A percentile compares a stretch with the other conserved stretches of the same genome.
Evolutionary conservation across 1,140 invertebrate genomes (phyloP).

Genomic region (Tetragonula clypearis): DNA sequence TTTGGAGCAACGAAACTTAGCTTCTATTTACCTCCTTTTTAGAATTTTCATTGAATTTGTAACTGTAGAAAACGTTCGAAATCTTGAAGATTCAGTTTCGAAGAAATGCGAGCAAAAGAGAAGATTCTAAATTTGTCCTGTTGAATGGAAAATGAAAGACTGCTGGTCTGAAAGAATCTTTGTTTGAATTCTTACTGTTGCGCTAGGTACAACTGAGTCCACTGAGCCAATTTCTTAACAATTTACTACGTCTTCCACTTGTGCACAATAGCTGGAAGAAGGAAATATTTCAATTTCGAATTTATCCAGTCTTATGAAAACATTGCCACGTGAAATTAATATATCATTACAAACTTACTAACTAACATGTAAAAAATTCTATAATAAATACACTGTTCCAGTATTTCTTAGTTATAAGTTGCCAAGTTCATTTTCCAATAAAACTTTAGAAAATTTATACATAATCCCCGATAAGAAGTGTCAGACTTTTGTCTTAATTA

Average conservation of each 20-base stretch:
- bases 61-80: no score
- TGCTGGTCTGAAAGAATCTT: not conserved
- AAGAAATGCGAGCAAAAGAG: not conserved
- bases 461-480: not conserved
- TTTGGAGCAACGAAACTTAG: not conserved
- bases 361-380: no score
- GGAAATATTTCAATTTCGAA: not conserved
- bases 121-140: not conserved
- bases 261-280: not conserved
- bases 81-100: no score
- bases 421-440: not conserved
- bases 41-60: not conserved
- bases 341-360: no score
- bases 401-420: not conserved
- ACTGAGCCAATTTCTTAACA: not conserved
- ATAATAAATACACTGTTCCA: no score
- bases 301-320: not conserved
- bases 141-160: not conserved
- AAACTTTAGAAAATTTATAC: not conserved
- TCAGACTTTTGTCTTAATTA: not conserved
- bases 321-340: not conserved
- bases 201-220: not conserved
- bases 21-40: no score
- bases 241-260: not conserved
- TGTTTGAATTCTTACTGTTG: not conserved